Conservation (phyloP, 2,113 vertebrate species). For the Indicator indicator region DNA sequence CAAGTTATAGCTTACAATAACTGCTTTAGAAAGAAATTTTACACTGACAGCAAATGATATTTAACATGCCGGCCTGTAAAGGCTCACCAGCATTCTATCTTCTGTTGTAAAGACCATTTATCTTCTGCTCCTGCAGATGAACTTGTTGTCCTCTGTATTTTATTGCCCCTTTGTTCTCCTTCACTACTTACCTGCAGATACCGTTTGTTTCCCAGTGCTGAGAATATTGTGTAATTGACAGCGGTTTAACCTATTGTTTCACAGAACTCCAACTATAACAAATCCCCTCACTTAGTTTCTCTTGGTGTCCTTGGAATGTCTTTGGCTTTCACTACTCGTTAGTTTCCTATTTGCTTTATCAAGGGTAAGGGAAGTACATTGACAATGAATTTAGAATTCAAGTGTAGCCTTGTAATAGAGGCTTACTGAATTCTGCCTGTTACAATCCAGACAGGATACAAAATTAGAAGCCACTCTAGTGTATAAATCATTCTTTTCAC, state of each 20-base stretch:
- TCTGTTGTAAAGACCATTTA: not conserved
- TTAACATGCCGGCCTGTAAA: not conserved
- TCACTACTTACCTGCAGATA: not conserved
- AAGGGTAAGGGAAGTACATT: not conserved
- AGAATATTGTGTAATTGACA: not conserved
- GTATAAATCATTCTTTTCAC: not conserved
- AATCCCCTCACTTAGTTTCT: not conserved
- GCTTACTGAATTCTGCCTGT: not conserved
- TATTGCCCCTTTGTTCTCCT: not conserved
- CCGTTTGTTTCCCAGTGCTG: not conserved
- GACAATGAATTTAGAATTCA: not conserved
- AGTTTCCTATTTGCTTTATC: not conserved
- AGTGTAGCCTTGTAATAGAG: not conserved
- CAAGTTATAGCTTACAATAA: not conserved
- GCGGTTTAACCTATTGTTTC: not conserved
- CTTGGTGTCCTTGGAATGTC: not conserved
- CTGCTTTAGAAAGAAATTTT: not conserved
- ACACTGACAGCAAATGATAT: not conserved
- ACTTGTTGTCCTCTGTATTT: not conserved
- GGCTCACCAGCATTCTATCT: not conserved
- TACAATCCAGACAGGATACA: not conserved
- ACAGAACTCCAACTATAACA: not conserved
- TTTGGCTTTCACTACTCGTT: not conserved
- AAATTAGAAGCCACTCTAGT: not conserved
- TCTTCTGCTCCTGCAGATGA: not conserved